Conservation (phyloP, 2,113 vertebrate species). For the Microtus montanus region DNA sequence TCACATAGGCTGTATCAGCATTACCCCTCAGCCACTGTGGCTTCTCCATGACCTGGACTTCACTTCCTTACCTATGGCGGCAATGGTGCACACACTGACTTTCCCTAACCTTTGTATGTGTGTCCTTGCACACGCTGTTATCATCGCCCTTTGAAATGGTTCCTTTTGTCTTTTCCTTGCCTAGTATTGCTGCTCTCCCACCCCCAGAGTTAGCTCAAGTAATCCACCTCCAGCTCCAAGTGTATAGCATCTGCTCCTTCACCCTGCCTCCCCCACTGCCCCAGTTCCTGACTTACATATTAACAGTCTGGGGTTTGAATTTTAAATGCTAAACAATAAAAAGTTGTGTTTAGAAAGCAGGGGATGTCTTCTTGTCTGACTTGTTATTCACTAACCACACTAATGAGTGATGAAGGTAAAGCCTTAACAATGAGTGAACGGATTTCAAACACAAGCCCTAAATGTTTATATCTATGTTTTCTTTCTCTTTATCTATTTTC, state of each 20-base stretch:
- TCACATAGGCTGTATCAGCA: not conserved
- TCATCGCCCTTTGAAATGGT: not conserved
- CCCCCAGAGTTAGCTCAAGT: not conserved
- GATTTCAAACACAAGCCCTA: not conserved
- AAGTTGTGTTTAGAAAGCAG: not conserved
- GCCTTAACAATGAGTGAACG: not conserved
- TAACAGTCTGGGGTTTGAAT: not conserved
- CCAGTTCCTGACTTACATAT: not conserved
- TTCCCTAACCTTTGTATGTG: not conserved
- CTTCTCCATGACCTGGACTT: not conserved
- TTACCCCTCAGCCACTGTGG: not conserved
- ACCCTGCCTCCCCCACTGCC: no score
- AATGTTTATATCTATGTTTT: not conserved
- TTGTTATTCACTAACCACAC: conserved; percentile 13
- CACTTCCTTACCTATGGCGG: fast-evolving
- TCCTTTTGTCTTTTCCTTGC: not conserved
- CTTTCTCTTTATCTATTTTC: not conserved
- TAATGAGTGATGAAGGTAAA: not conserved
- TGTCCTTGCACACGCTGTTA: not conserved
- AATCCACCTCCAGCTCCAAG: not conserved
- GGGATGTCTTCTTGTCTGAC: not conserved
- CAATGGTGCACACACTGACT: not conserved
- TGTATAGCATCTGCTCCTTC: not conserved
- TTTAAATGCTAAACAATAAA: not conserved
- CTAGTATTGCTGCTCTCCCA: not conserved